Percentiles rank a stretch among this genome's conserved stretches.
Conservation (phyloP, 2,888 invertebrate species). For the Callosobruchus maculatus region DNA sequence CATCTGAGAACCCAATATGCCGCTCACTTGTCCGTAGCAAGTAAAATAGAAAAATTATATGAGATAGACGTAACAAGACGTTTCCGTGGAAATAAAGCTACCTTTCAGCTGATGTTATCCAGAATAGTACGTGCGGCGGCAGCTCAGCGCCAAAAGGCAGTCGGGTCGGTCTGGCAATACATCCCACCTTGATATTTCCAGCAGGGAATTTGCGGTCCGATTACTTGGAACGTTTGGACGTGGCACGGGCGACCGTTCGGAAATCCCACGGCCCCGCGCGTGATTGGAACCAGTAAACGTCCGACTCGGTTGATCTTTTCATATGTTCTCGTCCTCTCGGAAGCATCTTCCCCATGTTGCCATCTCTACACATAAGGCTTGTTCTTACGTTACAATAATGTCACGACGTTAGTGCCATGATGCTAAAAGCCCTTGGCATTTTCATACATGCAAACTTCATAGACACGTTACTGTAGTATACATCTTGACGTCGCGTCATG, state of each 20-base stretch:
- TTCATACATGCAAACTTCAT: too few relatives aligned
- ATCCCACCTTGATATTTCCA: not conserved
- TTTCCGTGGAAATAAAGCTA: not conserved
- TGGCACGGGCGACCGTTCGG: constrained; percentile 14
- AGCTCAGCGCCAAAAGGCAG: not conserved
- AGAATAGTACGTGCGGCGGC: not conserved
- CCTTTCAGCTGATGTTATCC: not conserved
- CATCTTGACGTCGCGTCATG: too few relatives aligned
- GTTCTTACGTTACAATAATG: too few relatives aligned
- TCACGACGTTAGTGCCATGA: too few relatives aligned
- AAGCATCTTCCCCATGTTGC: not conserved
- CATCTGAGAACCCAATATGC: too few relatives aligned
- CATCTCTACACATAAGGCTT: not conserved
- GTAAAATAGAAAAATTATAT: not conserved
- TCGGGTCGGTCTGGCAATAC: not conserved
- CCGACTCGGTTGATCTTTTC: constrained; percentile 30
- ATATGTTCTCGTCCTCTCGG: constrained; percentile 21
- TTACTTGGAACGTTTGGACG: not conserved
- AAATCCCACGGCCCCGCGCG: constrained; percentile 35
- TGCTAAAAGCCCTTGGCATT: too few relatives aligned
- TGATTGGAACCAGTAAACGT: constrained; percentile 41
- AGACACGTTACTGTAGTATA: too few relatives aligned
- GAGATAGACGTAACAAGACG: not conserved
- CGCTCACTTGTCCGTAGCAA: not conserved
- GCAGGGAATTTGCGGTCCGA: not conserved